Conservation (phyloP, 2,888 invertebrate species). For the Synergus japonicus region DNA sequence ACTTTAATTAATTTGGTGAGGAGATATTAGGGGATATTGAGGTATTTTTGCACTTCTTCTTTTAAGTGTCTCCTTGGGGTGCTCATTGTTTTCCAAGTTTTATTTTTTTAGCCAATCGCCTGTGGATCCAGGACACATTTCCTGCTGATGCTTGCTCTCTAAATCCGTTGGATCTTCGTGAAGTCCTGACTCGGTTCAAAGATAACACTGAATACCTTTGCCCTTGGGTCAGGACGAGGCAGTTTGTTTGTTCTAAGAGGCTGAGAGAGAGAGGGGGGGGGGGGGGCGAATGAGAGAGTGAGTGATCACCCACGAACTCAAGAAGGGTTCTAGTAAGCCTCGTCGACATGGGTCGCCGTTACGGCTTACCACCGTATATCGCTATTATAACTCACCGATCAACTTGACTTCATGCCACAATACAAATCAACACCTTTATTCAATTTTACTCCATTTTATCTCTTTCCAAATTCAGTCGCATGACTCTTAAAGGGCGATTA, state of each 20-base stretch:
- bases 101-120: constrained; percentile 21
- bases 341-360: constrained; percentile 66
- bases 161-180: constrained; percentile 38
- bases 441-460: neutral
- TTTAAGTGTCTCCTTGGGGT: neutral
- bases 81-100: constrained; percentile 26
- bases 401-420: neutral
- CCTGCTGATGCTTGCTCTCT: constrained; percentile 34
- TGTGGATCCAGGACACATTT: constrained; percentile 28
- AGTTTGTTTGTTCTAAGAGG: constrained; percentile 61
- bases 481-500: constrained; percentile 69
- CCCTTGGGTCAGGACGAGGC: constrained; percentile 55
- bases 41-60: constrained; percentile 22
- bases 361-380: constrained; percentile 58
- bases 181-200: constrained; percentile 1
- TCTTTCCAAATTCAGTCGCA: constrained; percentile 68
- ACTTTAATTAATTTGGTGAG: constrained; percentile 68
- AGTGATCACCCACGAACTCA: constrained; percentile 64
- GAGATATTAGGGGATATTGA: constrained; percentile 63
- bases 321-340: constrained; percentile 64
- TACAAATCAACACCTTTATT: neutral
- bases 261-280: constrained; percentile 50
- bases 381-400: constrained; percentile 47
- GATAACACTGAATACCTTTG: constrained; percentile 49
- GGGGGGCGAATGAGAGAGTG: constrained; percentile 54